These are phyloP conservation scores for Stichodactyla mertensii DNA, from an alignment of 64 coral and sea anemone species.

Conservation along the genomic window DNA sequence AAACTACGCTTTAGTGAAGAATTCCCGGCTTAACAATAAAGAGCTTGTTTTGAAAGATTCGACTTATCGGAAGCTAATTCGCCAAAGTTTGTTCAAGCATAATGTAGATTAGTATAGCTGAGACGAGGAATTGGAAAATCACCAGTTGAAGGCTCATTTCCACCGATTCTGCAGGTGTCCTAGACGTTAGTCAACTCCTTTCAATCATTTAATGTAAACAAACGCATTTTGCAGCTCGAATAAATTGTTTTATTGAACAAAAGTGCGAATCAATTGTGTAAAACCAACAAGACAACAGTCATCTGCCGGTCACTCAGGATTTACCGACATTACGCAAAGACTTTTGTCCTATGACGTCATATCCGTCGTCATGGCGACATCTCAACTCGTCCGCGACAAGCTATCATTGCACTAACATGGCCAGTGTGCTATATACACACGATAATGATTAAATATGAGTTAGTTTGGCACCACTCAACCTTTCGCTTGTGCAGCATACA, in stretches of 20 bases:
- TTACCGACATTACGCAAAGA: background rate
- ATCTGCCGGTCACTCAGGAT: background rate
- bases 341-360: background rate
- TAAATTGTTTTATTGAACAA: constrained; percentile 40
- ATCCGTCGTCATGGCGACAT: background rate
- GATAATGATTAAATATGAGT: background rate
- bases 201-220: background rate
- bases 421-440: background rate
- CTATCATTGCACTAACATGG: background rate
- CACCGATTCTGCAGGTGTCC: background rate
- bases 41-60: background rate
- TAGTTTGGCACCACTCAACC: background rate
- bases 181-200: background rate
- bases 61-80: background rate
- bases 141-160: constrained; percentile 6
- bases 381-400: background rate
- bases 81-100: constrained; percentile 4
- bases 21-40: background rate
- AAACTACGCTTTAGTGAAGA: background rate
- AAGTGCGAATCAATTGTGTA: constrained; percentile 23
- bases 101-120: background rate
- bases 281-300: constrained; percentile 7
- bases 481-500: background rate
- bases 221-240: background rate
- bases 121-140: constrained; percentile 9